These are phyloP conservation scores for Schrankia costaestrigalis DNA, from an alignment of 2,888 invertebrate genomes.

Conservation along the genomic window DNA sequence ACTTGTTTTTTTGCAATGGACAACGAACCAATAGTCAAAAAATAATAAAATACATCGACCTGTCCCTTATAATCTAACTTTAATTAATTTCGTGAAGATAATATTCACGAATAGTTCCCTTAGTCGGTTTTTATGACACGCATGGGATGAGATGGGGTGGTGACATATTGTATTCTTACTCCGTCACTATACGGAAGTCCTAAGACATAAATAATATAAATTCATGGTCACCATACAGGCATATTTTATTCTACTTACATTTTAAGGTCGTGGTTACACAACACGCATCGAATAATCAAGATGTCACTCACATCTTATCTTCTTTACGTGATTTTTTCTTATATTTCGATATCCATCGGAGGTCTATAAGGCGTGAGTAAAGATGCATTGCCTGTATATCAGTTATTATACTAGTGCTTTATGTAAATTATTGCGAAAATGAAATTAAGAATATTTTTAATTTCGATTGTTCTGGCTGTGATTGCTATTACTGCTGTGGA, in stretches of 20 bases:
- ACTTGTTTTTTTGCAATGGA: too few species aligned
- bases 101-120: too few species aligned
- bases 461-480: slow-evolving; percentile 37
- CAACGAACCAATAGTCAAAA: too few species aligned
- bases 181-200: slow-evolving; percentile 2
- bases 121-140: too few species aligned
- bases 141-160: too few species aligned
- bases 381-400: slow-evolving; percentile 57
- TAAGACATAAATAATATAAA: too few species aligned
- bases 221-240: slow-evolving; percentile 6
- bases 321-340: slow-evolving; percentile 39
- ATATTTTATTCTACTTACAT: slow-evolving; percentile 13
- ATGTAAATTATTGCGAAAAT: slow-evolving; percentile 63
- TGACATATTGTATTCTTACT: too few species aligned
- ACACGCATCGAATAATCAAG: slow-evolving; percentile 24
- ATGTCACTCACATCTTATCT: slow-evolving; percentile 46
- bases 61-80: too few species aligned
- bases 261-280: slow-evolving; percentile 28
- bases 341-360: slow-evolving; percentile 1
- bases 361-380: slow-evolving; percentile 21
- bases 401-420: slow-evolving; percentile 61
- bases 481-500: slow-evolving; percentile 42
- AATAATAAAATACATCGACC: too few species aligned
- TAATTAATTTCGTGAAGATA: too few species aligned
- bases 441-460: slow-evolving; percentile 50